Conservation (phyloP, 1,140 invertebrate species). For the Dendrolimus kikuchii region DNA sequence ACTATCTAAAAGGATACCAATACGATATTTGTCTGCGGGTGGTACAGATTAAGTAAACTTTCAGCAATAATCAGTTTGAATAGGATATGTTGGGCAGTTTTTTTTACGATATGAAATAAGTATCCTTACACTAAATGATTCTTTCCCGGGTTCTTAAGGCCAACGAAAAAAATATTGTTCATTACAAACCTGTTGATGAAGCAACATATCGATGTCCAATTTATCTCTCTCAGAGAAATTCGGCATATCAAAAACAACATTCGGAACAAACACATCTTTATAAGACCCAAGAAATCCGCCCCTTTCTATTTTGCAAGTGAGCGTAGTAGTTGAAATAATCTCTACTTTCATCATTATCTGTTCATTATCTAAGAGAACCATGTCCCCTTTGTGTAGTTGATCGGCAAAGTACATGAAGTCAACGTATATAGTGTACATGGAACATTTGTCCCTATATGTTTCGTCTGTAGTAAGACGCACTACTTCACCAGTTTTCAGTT, state of each 20-base stretch:
- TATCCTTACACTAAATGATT: no score
- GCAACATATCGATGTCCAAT: slow-evolving; percentile 81
- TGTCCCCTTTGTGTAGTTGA: slow-evolving; percentile 78
- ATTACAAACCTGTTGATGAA: slow-evolving; percentile 77
- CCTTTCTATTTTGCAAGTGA: slow-evolving; percentile 70
- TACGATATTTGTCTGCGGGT: no score
- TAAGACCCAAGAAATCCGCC: slow-evolving; percentile 62
- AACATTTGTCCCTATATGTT: slow-evolving; percentile 80
- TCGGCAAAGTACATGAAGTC: slow-evolving; percentile 88
- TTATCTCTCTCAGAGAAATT: slow-evolving; percentile 87
- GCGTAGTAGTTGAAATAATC: slow-evolving; percentile 72
- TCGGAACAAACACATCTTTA: slow-evolving; percentile 82
- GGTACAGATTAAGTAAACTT: no score
- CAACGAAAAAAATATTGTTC: not conserved
- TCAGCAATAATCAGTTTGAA: no score
- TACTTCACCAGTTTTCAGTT: slow-evolving; percentile 77
- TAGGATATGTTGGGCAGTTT: no score
- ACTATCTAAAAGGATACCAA: no score
- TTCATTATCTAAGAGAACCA: slow-evolving; percentile 85
- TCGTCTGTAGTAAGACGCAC: slow-evolving; percentile 84
- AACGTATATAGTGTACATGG: slow-evolving; percentile 79
- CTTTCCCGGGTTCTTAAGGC: no score
- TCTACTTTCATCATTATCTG: slow-evolving; percentile 83
- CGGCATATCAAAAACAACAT: slow-evolving; percentile 83
- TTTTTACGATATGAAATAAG: no score